Evolutionary conservation across 2,797 vertebrate genomes (phyloP).

Genomic region (Enteromius treurensis): DNA sequence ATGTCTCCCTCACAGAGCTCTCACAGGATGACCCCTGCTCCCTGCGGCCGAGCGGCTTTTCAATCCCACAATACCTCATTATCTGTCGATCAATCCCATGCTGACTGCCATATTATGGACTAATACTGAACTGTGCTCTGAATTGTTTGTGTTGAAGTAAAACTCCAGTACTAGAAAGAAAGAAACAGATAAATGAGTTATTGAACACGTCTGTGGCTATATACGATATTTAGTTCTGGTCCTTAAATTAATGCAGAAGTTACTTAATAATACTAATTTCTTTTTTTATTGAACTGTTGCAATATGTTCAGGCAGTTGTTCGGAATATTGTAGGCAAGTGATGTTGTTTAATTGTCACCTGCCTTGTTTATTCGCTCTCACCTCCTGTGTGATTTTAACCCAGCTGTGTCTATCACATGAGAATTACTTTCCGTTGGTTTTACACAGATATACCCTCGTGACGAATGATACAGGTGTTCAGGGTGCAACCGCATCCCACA

Average conservation of each 20-base stretch:
- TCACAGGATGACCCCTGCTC: conserved; percentile 60
- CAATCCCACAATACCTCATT: conserved; percentile 77
- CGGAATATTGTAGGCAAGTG: not conserved
- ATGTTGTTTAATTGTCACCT: conserved; percentile 7
- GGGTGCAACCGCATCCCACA: conserved; percentile 1
- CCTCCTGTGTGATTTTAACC: conserved; percentile 1
- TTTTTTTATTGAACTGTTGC: not conserved
- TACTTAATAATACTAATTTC: not conserved
- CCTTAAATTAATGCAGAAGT: not conserved
- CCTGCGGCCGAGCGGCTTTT: conserved; percentile 64
- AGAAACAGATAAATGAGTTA: not conserved
- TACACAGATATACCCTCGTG: conserved; percentile 1
- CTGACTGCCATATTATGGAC: conserved; percentile 71
- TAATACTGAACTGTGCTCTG: conserved; percentile 43
- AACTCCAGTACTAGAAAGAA: not conserved
- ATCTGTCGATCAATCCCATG: conserved; percentile 73
- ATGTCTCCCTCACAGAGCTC: conserved; percentile 58
- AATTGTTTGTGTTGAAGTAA: conserved; percentile 24
- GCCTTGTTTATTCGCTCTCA: not conserved
- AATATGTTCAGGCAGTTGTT: not conserved
- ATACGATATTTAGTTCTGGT: not conserved
- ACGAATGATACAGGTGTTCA: conserved; percentile 26
- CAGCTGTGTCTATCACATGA: conserved; percentile 18
- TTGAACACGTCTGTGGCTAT: not conserved
- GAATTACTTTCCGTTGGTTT: not conserved